A percentile compares a stretch with the other conserved stretches of the same genome.
phyloP scores from a whole-genome alignment of 2,888 invertebrate genomes.

The Augochlorella aurata region DNA sequence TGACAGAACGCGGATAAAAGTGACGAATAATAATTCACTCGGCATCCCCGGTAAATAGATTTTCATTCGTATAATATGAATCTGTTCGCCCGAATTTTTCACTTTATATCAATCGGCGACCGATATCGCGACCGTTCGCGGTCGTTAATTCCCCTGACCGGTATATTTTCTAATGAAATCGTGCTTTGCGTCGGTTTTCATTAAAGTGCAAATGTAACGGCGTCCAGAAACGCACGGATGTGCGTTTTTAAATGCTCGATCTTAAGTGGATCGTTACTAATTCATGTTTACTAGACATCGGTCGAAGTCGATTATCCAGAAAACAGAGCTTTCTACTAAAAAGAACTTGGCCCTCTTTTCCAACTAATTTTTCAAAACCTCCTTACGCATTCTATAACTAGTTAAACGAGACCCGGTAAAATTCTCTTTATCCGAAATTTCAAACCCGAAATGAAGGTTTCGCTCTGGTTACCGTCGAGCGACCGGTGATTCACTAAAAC shows the following conservation, averaged over 20 bases:
- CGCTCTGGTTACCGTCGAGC: too few species aligned
- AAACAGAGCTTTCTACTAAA: not conserved
- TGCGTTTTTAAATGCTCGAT: not conserved
- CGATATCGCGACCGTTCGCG: not conserved
- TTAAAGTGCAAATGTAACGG: not conserved
- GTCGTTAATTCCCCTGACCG: not conserved
- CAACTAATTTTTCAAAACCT: too few species aligned
- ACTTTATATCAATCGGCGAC: not conserved
- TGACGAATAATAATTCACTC: slow-evolving; percentile 7
- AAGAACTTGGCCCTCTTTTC: too few species aligned
- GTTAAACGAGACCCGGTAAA: too few species aligned
- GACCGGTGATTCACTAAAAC: not conserved
- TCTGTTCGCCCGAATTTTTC: not conserved
- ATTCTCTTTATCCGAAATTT: too few species aligned
- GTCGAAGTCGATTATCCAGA: not conserved
- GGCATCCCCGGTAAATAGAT: not conserved
- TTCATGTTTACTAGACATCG: not conserved
- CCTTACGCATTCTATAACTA: too few species aligned
- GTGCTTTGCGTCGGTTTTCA: slow-evolving; percentile 1
- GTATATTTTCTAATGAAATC: not conserved
- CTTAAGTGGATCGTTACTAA: not conserved
- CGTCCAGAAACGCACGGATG: not conserved
- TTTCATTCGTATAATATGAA: not conserved
- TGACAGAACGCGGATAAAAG: not conserved
- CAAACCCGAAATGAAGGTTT: too few species aligned